A percentile compares a stretch with the other conserved stretches of the same genome.
phyloP scores from a whole-genome alignment of 2,888 invertebrate species.

The Apamea crenata region DNA sequence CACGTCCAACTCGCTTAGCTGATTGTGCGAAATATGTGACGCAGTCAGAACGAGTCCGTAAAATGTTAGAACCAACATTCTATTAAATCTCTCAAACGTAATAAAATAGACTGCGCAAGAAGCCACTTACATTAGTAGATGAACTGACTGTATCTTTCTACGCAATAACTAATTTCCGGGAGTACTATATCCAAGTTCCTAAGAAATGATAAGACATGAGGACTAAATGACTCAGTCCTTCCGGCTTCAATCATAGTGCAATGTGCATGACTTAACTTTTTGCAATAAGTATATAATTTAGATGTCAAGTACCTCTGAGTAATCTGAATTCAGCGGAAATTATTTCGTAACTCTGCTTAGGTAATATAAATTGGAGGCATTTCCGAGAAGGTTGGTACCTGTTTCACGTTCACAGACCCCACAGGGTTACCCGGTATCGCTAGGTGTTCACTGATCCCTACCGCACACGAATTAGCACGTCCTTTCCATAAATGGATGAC shows the following conservation, averaged over 20 bases:
- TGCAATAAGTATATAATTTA: slow-evolving; percentile 30
- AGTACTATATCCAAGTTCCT: slow-evolving; percentile 9
- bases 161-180: neutral
- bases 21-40: slow-evolving; percentile 57
- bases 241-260: slow-evolving; percentile 13
- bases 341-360: slow-evolving; percentile 37
- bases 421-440: slow-evolving; percentile 51
- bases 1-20: slow-evolving; percentile 45
- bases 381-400: slow-evolving; percentile 67
- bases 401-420: slow-evolving; percentile 58
- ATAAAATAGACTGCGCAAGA: slow-evolving; percentile 5
- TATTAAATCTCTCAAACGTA: neutral
- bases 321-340: slow-evolving; percentile 46
- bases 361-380: slow-evolving; percentile 31
- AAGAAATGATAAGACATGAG: slow-evolving; percentile 6
- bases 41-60: slow-evolving; percentile 26
- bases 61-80: slow-evolving; percentile 22
- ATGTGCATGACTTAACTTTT: slow-evolving; percentile 39
- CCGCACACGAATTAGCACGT: slow-evolving; percentile 45
- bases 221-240: slow-evolving; percentile 26
- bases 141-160: neutral
- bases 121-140: neutral
- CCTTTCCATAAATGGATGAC: slow-evolving; percentile 38
- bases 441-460: slow-evolving; percentile 45
- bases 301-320: slow-evolving; percentile 21